Percentiles rank a stretch among this genome's conserved stretches.
Evolutionary conservation across 2,888 invertebrate genomes (phyloP).

Genomic region (Drosophila infuscata): DNA sequence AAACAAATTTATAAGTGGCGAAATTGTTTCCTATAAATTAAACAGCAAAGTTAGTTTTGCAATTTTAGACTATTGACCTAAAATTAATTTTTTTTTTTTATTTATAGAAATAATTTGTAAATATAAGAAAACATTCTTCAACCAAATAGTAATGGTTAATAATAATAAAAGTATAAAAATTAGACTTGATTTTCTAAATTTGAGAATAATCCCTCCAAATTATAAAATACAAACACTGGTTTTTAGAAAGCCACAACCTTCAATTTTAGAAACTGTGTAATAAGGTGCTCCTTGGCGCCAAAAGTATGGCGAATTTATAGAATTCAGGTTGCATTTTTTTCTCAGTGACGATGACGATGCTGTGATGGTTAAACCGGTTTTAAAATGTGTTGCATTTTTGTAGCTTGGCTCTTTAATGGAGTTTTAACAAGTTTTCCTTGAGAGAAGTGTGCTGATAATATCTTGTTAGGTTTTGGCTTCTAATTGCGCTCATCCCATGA

Average conservation of each 20-base stretch:
- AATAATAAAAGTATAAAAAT: not conserved
- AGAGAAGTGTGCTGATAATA: slow-evolving; percentile 47
- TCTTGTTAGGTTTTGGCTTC: slow-evolving; percentile 54
- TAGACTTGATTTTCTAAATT: not conserved
- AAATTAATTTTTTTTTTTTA: not conserved
- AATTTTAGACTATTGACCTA: not conserved
- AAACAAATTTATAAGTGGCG: not conserved
- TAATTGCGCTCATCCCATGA: slow-evolving; percentile 50
- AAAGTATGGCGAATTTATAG: not conserved
- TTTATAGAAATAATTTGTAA: not conserved
- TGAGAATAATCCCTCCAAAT: not conserved
- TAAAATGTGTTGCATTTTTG: not conserved
- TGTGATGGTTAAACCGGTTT: slow-evolving; percentile 42
- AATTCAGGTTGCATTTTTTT: not conserved
- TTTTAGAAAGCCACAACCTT: not conserved
- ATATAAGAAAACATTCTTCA: not conserved
- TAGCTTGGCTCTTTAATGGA: slow-evolving; percentile 39
- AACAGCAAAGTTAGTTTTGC: not conserved
- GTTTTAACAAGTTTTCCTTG: slow-evolving; percentile 52
- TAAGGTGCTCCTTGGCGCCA: not conserved
- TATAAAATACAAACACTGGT: not conserved
- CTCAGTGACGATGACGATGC: slow-evolving; percentile 16
- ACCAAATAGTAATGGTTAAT: not conserved
- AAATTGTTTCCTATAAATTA: not conserved
- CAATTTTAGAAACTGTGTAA: not conserved